Percentiles rank a stretch among this genome's conserved stretches.
phyloP scores from a whole-genome alignment of 2,797 vertebrate genomes.

The Tolypeutes matacus region DNA sequence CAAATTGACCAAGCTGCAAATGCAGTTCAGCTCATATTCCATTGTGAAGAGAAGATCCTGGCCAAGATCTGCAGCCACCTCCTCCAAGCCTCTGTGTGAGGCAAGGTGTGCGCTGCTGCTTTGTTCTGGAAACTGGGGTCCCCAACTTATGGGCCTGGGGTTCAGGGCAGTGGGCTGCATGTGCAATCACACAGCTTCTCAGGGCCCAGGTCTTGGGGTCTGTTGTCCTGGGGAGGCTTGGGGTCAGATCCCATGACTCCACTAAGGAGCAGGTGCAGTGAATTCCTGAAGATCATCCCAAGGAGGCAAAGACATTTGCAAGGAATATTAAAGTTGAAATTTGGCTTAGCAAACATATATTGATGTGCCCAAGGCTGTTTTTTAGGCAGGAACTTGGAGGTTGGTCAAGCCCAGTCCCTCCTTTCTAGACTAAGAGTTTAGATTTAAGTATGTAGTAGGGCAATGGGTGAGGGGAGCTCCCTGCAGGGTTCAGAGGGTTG shows the following conservation, averaged over 20 bases:
- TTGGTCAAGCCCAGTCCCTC: not conserved
- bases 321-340: slow-evolving; percentile 34
- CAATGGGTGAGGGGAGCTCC: not conserved
- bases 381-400: not conserved
- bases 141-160: not conserved
- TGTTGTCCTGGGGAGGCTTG: not conserved
- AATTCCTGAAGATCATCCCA: not conserved
- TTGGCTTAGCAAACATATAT: not conserved
- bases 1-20: slow-evolving; percentile 15
- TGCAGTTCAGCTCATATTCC: slow-evolving; percentile 2
- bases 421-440: not conserved
- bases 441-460: not conserved
- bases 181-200: not conserved
- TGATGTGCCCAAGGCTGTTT: not conserved
- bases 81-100: not conserved
- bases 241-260: not conserved
- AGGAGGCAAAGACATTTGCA: not conserved
- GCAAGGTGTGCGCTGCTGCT: not conserved
- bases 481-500: not conserved
- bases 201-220: not conserved
- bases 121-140: not conserved
- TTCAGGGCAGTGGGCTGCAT: not conserved
- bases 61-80: not conserved
- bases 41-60: not conserved
- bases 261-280: not conserved